A percentile compares a stretch with the other conserved stretches of the same genome.
Evolutionary conservation across 1,140 invertebrate species (phyloP).

Genomic region (Gyrodactylus bullatarudis): DNA sequence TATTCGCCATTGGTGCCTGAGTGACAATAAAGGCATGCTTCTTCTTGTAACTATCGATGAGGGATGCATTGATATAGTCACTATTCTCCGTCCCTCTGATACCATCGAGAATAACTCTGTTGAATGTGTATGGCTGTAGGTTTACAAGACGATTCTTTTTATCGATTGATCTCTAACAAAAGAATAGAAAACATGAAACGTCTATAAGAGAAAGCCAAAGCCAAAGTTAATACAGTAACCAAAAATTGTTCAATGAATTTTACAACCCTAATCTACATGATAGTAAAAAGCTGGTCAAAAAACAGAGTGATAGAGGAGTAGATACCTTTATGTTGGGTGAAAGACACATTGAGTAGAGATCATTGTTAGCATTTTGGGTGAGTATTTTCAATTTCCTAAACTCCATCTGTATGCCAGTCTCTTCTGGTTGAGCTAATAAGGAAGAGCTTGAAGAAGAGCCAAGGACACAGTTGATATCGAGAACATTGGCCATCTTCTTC

Average conservation of each 20-base stretch:
- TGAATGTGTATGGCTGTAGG: slow-evolving; percentile 64
- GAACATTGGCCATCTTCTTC: not conserved
- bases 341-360: not conserved
- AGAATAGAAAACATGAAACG: not conserved
- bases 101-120: slow-evolving; percentile 58
- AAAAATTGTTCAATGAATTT: too few relatives aligned
- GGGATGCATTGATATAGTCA: slow-evolving; percentile 42
- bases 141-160: slow-evolving; percentile 79
- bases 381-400: not conserved
- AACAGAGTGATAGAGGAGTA: too few relatives aligned
- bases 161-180: not conserved
- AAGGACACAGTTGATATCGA: not conserved
- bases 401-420: not conserved
- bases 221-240: too few relatives aligned
- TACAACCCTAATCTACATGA: too few relatives aligned
- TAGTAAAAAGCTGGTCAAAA: too few relatives aligned
- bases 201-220: too few relatives aligned
- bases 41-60: slow-evolving; percentile 56
- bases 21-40: slow-evolving; percentile 79
- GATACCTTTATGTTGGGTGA: not conserved
- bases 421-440: too few relatives aligned
- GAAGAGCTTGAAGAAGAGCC: not conserved
- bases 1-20: slow-evolving; percentile 70
- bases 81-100: slow-evolving; percentile 40
- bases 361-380: not conserved